These are phyloP conservation scores for Tetraneura akinire DNA, from an alignment of 1,140 invertebrate genomes.

Conservation along the genomic window DNA sequence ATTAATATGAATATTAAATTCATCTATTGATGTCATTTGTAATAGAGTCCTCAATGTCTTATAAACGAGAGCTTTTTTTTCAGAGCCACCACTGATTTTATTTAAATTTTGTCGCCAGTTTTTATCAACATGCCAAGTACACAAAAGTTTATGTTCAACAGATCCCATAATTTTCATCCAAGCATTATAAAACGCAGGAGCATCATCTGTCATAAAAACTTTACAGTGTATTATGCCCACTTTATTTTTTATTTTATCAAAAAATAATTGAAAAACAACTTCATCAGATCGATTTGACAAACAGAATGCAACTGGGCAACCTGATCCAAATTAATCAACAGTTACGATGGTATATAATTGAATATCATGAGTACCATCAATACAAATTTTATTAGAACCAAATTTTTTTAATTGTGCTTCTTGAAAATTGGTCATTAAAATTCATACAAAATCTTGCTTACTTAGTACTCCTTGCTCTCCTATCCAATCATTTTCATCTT, in stretches of 20 bases:
- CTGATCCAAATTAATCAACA: constrained; percentile 47
- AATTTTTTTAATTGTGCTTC: constrained; percentile 31
- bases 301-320: constrained; percentile 48
- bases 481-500: not conserved
- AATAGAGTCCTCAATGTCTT: not conserved
- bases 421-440: constrained; percentile 52
- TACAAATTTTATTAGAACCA: constrained; percentile 44
- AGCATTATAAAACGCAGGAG: no score
- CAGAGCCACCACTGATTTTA: no score
- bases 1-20: not conserved
- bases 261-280: constrained; percentile 45
- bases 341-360: constrained; percentile 48
- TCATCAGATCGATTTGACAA: constrained; percentile 47
- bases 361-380: constrained; percentile 51
- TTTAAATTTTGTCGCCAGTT: no score
- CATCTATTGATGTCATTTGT: not conserved
- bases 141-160: no score
- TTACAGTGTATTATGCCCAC: constrained; percentile 18
- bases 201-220: no score
- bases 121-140: no score
- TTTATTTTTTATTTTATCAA: constrained; percentile 11
- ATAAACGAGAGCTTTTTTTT: not conserved
- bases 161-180: no score
- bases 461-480: not conserved
- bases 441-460: constrained; percentile 44